Conservation (phyloP, 2,888 invertebrate genomes). For the Spilosoma lubricipeda region DNA sequence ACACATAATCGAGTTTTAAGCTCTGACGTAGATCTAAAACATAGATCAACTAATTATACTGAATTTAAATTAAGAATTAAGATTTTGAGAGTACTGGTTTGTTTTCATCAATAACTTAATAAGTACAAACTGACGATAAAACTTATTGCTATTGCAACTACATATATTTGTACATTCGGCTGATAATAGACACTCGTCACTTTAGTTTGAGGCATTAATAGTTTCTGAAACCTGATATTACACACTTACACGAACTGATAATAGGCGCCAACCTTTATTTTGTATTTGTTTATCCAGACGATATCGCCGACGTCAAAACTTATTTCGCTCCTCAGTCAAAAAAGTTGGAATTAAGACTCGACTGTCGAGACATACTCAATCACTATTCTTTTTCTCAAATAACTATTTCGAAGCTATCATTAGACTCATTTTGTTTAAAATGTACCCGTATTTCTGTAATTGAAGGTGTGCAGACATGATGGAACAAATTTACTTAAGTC, state of each 20-base stretch:
- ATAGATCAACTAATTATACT: too few species aligned
- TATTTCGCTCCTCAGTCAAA: constrained; percentile 35
- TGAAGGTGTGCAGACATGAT: not conserved
- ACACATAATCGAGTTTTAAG: not conserved
- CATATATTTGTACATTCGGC: not conserved
- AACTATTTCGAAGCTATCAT: constrained; percentile 18
- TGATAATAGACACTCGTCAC: constrained; percentile 20
- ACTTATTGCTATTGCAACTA: constrained; percentile 24
- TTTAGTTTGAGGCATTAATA: constrained; percentile 31
- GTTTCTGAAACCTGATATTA: constrained; percentile 34
- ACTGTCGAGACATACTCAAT: constrained; percentile 17
- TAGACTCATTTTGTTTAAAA: constrained; percentile 17
- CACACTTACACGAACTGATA: constrained; percentile 14
- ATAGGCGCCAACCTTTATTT: constrained; percentile 29
- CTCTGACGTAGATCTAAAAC: not conserved
- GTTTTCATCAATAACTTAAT: too few species aligned
- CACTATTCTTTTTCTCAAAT: constrained; percentile 21
- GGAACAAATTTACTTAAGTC: not conserved
- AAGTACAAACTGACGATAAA: not conserved
- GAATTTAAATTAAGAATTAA: not conserved
- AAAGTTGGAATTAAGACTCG: constrained; percentile 29
- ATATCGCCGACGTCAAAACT: constrained; percentile 28
- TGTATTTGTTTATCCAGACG: constrained; percentile 24
- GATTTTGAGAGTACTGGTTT: too few species aligned
- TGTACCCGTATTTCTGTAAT: constrained; percentile 1